Conservation (phyloP, 2,888 invertebrate species). For the Amphipoea lucens region DNA sequence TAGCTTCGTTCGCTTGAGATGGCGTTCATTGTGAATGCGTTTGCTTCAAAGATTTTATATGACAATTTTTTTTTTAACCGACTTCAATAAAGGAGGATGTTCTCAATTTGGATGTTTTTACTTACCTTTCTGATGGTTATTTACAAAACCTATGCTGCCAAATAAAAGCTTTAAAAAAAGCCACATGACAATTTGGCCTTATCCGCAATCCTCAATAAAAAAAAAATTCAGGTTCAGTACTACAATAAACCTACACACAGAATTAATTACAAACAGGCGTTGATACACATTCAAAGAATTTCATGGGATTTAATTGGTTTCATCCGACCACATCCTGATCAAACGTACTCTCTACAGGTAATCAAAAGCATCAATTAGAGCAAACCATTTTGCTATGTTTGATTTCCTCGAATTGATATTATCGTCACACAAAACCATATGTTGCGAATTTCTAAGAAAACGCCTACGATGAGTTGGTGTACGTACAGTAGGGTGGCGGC, state of each 20-base stretch:
- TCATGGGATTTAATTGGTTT: not conserved
- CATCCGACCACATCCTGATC: not conserved
- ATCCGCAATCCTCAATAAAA: not conserved
- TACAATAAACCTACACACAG: not conserved
- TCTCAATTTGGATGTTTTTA: not conserved
- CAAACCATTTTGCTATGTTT: not conserved
- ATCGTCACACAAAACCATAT: not conserved
- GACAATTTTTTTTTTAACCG: not conserved
- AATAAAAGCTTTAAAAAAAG: not conserved
- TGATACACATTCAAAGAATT: not conserved
- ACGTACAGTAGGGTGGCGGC: too few species aligned
- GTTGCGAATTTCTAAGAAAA: not conserved
- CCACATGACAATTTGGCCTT: too few species aligned
- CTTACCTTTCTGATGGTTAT: not conserved
- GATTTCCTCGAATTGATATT: not conserved
- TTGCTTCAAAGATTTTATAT: conserved; percentile 10
- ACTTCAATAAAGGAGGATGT: too few species aligned
- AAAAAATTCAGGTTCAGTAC: not conserved
- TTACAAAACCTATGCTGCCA: not conserved
- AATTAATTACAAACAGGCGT: too few species aligned
- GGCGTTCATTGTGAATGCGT: conserved; percentile 26
- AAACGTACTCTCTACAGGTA: not conserved
- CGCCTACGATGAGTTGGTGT: too few species aligned
- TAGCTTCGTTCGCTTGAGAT: conserved; percentile 32
- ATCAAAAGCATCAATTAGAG: not conserved